Base-by-base conservation (phyloP, 2,888 invertebrate species). In the Eilema sororculum region DNA sequence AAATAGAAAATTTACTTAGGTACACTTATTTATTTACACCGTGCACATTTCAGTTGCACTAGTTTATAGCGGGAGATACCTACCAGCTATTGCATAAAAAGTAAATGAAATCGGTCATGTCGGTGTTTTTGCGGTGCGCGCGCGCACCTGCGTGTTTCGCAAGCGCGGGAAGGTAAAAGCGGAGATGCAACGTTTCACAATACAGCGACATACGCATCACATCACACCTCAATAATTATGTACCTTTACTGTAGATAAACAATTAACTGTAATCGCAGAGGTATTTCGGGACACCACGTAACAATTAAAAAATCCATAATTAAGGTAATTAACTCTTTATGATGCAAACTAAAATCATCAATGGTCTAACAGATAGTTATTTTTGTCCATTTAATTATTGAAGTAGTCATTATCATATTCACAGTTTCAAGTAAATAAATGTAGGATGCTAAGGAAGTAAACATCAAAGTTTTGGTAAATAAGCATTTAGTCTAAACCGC, bases 131-230 rank as follows among this genome's bases (percentile, higher is more conserved):
- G 93, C 93, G 89, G 89, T 91, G 95, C 90, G 87, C 90, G 94
- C 90, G 87, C 95, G 91, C 96, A 96, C 96, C 96, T 96, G 96
- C 96, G 95, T 90, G 95, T 95, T 95, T 95, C 94, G 95, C 95
- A 95, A 95, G 93, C 92, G 89, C 89, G 91, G 90, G 89, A 91
- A 93, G 92, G 95, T 95, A 95, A 94, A 93, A 95, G 93, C 90
- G 89, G 92, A 94, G 95, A 95, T 94, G 94, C 88, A 88, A 90
- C 87, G 91, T 95, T 95, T 94, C 95, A 92, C 93, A 94, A 95
- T 89, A 87, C 87, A 85, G 85, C 87, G 86, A 86, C 87, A 88
- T 86, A 89, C 90, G 86, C 87, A 88, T 88, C 86, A 82, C 79
- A 78, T 77, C 41, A 56, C 33, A 65, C n/a, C 77, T 68, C 70